These are phyloP conservation scores for Poeciliopsis turrubarensis DNA, from an alignment of 2,113 vertebrate species.

Conservation along the genomic window DNA sequence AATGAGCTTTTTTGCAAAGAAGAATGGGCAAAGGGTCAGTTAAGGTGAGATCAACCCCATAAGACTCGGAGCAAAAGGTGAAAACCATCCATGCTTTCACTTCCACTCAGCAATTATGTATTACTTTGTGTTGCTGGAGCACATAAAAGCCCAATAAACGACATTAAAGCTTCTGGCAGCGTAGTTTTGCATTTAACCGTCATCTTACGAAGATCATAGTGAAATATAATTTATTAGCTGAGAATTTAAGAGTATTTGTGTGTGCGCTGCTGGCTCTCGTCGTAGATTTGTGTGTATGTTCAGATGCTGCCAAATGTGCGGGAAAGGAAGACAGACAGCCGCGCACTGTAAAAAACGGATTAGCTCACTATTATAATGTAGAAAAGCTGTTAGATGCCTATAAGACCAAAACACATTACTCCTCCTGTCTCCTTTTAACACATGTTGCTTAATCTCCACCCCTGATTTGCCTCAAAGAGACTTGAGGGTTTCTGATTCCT, in stretches of 20 bases:
- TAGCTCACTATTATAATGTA: conserved; percentile 61
- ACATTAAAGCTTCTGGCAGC: conserved; percentile 35
- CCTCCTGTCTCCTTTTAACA: conserved; percentile 62
- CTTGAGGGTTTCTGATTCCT: conserved; percentile 67
- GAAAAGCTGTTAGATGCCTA: conserved; percentile 68
- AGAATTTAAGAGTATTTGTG: conserved; percentile 7
- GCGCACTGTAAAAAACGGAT: conserved; percentile 66
- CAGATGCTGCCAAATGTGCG: conserved; percentile 47
- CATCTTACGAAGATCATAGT: conserved; percentile 41
- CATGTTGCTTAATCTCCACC: conserved; percentile 67
- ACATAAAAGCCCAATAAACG: not conserved
- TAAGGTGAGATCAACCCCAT: not conserved
- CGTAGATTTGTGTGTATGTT: conserved; percentile 16
- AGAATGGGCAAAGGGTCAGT: not conserved
- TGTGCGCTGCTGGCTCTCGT: not conserved
- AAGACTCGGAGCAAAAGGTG: not conserved
- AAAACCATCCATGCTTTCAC: not conserved
- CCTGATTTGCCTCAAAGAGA: conserved; percentile 65
- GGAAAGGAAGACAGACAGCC: conserved; percentile 40
- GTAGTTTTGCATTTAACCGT: not conserved
- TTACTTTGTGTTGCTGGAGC: not conserved
- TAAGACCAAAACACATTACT: conserved; percentile 70
- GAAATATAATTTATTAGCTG: conserved; percentile 27
- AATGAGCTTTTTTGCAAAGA: not conserved
- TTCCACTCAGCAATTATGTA: not conserved